Percentiles rank a stretch among this genome's conserved stretches.
phyloP scores from a whole-genome alignment of 2,888 invertebrate species.

The Lasius platythorax region DNA sequence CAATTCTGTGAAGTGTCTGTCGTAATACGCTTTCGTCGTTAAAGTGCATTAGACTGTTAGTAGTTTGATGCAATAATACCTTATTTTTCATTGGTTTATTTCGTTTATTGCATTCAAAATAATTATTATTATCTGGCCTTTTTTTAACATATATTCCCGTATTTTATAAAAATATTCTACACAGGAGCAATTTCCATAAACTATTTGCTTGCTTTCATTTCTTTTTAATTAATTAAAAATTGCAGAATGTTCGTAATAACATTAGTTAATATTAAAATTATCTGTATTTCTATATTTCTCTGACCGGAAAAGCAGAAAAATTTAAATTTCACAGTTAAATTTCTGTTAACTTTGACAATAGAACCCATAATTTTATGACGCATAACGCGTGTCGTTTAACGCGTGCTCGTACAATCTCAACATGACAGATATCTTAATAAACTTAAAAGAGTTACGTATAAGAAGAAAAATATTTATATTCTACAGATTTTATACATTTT shows the following conservation, averaged over 20 bases:
- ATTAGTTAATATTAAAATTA: slow-evolving; percentile 3
- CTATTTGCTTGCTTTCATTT: not conserved
- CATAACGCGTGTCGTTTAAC: no score
- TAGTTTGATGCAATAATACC: not conserved
- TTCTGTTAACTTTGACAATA: not conserved
- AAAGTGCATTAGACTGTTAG: not conserved
- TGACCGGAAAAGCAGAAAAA: not conserved
- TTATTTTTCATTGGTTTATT: slow-evolving; percentile 3
- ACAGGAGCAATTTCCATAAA: not conserved
- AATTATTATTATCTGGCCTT: not conserved
- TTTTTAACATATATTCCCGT: not conserved
- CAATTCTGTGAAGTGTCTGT: slow-evolving; percentile 3
- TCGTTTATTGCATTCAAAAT: not conserved
- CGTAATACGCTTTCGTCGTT: not conserved
- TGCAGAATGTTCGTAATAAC: not conserved
- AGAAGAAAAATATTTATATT: slow-evolving; percentile 15
- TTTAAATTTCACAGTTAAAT: not conserved
- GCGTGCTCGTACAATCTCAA: not conserved
- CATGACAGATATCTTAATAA: not conserved
- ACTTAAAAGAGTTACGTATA: not conserved
- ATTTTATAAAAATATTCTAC: not conserved
- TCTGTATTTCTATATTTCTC: not conserved
- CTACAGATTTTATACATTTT: not conserved
- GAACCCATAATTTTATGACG: not conserved
- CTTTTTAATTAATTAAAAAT: not conserved